Evolutionary conservation across 2,113 vertebrate genomes (phyloP).

Genomic region (Periophthalmodon schlosseri): DNA sequence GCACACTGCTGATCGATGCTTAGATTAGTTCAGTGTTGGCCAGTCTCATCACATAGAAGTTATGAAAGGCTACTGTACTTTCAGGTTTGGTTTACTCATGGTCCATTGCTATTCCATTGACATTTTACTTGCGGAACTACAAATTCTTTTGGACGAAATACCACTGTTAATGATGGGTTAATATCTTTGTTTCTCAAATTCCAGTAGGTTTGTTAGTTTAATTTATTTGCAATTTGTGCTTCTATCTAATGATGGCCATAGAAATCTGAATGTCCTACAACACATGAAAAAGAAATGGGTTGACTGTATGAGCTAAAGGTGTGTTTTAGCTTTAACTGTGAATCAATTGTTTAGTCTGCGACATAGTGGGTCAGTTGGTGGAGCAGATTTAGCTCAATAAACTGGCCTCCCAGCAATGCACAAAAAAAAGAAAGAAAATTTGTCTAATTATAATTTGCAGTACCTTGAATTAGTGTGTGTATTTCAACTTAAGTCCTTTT

Average conservation of each 20-base stretch:
- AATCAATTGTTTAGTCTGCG: no score
- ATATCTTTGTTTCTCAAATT: not conserved
- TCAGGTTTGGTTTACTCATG: no score
- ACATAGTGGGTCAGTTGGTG: not conserved
- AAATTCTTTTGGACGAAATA: no score
- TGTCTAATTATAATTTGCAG: not conserved
- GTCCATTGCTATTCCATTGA: not conserved
- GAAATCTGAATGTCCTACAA: no score
- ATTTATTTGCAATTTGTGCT: not conserved
- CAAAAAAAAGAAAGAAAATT: not conserved
- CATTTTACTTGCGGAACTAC: no score
- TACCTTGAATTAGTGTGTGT: not conserved
- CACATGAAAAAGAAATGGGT: not conserved
- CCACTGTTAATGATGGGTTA: no score
- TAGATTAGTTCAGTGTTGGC: no score
- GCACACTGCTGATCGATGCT: no score
- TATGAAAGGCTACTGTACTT: not conserved
- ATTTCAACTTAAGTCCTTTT: not conserved
- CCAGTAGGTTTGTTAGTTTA: not conserved
- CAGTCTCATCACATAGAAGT: no score
- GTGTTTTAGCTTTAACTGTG: no score
- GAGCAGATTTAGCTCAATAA: not conserved
- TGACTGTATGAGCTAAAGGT: no score
- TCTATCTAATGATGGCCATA: not conserved
- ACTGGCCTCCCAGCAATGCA: not conserved